phyloP scores from a whole-genome alignment of 2,113 vertebrate genomes.

The Eonycteris spelaea region DNA sequence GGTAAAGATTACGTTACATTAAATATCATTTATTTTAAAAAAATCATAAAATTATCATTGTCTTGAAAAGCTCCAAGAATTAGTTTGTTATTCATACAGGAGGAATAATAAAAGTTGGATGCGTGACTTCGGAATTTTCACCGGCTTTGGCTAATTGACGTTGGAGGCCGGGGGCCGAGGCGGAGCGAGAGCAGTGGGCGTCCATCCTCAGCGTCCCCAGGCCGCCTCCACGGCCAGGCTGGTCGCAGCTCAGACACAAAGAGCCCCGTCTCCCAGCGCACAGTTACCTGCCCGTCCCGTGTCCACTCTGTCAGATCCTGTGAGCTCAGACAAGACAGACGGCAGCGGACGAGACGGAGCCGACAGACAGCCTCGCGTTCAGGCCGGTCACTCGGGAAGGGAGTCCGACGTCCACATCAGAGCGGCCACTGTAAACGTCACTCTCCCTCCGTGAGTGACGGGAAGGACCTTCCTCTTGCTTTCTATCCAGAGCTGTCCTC shows the following conservation, averaged over 20 bases:
- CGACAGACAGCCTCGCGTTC: not conserved
- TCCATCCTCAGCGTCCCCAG: not conserved
- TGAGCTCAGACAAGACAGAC: not conserved
- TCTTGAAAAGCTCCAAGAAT: not conserved
- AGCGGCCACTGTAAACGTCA: not conserved
- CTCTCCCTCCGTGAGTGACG: not conserved
- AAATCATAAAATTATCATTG: not conserved
- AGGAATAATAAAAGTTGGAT: too few relatives aligned
- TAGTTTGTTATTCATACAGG: fast-evolving
- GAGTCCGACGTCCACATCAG: not conserved
- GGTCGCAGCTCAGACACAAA: not conserved
- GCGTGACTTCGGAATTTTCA: not conserved
- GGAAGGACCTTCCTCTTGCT: not conserved
- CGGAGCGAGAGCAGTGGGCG: fast-evolving
- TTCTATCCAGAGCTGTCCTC: not conserved
- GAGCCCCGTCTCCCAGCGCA: not conserved
- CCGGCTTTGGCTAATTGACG: not conserved
- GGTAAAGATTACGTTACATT: constrained; percentile 10
- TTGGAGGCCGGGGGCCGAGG: not conserved
- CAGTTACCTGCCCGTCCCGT: not conserved
- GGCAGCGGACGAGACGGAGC: not conserved
- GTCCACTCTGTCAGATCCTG: not conserved
- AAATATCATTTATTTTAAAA: not conserved
- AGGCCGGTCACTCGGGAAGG: not conserved
- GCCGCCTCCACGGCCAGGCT: not conserved